Evolutionary conservation across 2,888 invertebrate species (phyloP).

Genomic region (Sisyra terminalis): DNA sequence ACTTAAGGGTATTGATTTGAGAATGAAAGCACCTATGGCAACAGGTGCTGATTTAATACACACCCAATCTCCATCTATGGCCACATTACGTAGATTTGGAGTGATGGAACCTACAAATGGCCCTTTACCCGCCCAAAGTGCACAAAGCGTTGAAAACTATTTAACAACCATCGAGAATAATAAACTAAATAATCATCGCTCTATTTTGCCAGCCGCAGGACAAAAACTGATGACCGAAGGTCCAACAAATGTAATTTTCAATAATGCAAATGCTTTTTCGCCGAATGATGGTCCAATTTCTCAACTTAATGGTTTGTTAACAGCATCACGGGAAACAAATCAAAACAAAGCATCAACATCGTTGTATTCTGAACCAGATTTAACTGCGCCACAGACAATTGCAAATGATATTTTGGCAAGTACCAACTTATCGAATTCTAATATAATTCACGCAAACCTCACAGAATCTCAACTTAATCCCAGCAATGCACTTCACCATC

Average conservation of each 20-base stretch:
- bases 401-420: conserved; percentile 7
- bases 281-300: background rate
- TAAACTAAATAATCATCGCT: conserved; percentile 9
- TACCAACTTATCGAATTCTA: conserved; percentile 7
- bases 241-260: too few relatives aligned
- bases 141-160: conserved; percentile 40
- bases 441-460: conserved; percentile 3
- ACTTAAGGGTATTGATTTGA: conserved; percentile 44
- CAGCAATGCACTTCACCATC: background rate
- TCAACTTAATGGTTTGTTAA: background rate
- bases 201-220: conserved; percentile 7
- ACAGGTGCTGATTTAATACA: conserved; percentile 30
- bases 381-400: conserved; percentile 5
- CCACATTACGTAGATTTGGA: conserved; percentile 31
- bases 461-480: background rate
- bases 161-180: conserved; percentile 32
- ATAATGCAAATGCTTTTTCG: background rate
- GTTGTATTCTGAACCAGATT: background rate
- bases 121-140: conserved; percentile 36
- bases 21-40: conserved; percentile 41
- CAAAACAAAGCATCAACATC: background rate
- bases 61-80: conserved; percentile 36
- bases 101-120: conserved; percentile 26
- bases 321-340: background rate
- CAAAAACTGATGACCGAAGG: conserved; percentile 14